phyloP scores from a whole-genome alignment of 2,797 vertebrate species.

The Glossophaga mutica region DNA sequence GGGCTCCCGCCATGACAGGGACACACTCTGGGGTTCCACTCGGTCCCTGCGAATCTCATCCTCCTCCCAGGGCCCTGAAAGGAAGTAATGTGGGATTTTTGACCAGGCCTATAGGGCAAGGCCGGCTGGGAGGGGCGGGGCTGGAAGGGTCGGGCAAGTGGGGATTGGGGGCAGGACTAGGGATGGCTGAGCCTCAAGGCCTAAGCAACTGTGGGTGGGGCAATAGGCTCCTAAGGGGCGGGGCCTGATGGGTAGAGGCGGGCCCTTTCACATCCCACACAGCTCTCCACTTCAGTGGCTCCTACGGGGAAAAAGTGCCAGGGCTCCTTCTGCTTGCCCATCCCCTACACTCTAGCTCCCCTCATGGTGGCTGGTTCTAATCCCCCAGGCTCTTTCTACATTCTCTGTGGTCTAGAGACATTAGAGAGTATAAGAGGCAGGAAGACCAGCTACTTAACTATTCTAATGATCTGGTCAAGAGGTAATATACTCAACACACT shows the following conservation, averaged over 20 bases:
- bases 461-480: neutral
- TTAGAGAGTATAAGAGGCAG: neutral
- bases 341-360: neutral
- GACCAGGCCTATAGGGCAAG: neutral
- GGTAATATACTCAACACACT: neutral
- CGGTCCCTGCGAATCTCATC: conserved; percentile 88
- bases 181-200: neutral
- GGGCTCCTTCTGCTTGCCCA: neutral
- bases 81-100: neutral
- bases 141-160: neutral
- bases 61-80: conserved; percentile 86
- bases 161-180: neutral
- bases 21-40: conserved; percentile 92
- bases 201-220: no score
- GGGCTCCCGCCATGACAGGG: conserved; percentile 91
- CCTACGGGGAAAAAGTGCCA: neutral
- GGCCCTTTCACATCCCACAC: neutral
- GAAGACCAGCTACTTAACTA: neutral
- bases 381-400: neutral
- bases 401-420: neutral
- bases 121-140: no score
- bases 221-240: neutral
- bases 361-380: neutral
- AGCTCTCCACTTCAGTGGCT: neutral
- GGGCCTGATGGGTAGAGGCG: neutral